Percentiles rank a stretch among this genome's conserved stretches.
phyloP scores from a whole-genome alignment of 2,797 vertebrate genomes.

The Liparis tanakae region DNA sequence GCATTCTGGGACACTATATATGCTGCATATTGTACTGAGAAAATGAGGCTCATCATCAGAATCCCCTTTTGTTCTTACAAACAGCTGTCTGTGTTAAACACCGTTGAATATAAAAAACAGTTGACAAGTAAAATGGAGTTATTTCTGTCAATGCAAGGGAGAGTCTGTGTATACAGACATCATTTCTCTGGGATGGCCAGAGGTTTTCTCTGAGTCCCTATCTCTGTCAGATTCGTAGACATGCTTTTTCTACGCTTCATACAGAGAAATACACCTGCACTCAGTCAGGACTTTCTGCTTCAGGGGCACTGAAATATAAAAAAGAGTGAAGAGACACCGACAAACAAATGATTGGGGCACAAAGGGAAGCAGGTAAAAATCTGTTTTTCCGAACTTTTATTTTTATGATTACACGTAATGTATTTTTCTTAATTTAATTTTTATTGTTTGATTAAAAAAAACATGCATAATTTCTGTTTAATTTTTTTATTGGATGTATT shows the following conservation, averaged over 20 bases:
- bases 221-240: slow-evolving; percentile 38
- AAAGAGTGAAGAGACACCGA: not conserved
- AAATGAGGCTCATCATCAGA: slow-evolving; percentile 26
- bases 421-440: too few species aligned
- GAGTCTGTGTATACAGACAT: slow-evolving; percentile 36
- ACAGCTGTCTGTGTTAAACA: slow-evolving; percentile 51
- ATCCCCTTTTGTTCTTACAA: slow-evolving; percentile 30
- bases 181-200: slow-evolving; percentile 47
- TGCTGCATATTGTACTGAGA: slow-evolving; percentile 6
- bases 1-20: not conserved
- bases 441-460: not conserved
- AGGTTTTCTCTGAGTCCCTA: slow-evolving; percentile 39
- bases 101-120: slow-evolving; percentile 46
- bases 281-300: slow-evolving; percentile 21
- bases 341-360: not conserved
- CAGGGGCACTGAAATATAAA: slow-evolving; percentile 19
- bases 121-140: slow-evolving; percentile 56
- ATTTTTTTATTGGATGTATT: not conserved
- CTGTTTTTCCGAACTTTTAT: not conserved
- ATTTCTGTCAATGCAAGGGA: slow-evolving; percentile 48
- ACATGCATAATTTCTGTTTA: not conserved
- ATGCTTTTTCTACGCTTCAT: slow-evolving; percentile 39
- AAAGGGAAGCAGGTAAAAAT: slow-evolving; percentile 5
- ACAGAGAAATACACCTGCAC: slow-evolving; percentile 25
- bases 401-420: not conserved